phyloP scores from a whole-genome alignment of 2,797 vertebrate genomes.

The Taeniopygia guttata region DNA sequence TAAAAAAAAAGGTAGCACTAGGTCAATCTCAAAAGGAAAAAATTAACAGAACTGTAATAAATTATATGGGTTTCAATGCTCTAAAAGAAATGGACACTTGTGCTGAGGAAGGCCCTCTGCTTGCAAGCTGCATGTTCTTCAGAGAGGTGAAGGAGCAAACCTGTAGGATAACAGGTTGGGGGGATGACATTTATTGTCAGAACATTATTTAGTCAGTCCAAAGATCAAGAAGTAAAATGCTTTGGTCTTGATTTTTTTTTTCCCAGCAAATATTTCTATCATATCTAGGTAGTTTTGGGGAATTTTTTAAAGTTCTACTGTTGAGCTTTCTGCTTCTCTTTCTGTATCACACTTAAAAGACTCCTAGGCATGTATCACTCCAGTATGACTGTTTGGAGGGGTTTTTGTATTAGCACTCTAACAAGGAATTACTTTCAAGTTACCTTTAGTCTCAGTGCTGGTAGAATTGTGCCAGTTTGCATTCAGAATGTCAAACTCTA shows the following conservation, averaged over 20 bases:
- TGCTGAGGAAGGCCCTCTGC: not conserved
- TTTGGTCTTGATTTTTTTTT: not conserved
- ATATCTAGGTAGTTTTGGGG: not conserved
- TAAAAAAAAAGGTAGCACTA: not conserved
- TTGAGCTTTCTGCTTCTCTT: not conserved
- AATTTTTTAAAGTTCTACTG: not conserved
- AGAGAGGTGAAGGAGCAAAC: not conserved
- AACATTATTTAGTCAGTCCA: not conserved
- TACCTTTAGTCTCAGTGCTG: not conserved
- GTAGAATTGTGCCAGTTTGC: not conserved
- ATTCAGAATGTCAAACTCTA: not conserved
- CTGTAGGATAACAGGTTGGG: not conserved
- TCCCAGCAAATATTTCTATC: not conserved
- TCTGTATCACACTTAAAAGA: not conserved
- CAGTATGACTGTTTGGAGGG: not conserved
- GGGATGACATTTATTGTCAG: not conserved
- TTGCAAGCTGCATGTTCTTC: not conserved
- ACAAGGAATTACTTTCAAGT: not conserved
- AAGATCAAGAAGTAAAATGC: not conserved
- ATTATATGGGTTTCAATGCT: not conserved
- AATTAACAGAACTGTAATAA: not conserved
- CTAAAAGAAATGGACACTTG: not conserved
- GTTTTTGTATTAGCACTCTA: not conserved
- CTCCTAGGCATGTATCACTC: not conserved
- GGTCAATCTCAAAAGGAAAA: not conserved